Percentiles rank a stretch among this genome's conserved stretches.
Evolutionary conservation across 2,797 vertebrate species (phyloP).

Genomic region (Myotis pilosus): DNA sequence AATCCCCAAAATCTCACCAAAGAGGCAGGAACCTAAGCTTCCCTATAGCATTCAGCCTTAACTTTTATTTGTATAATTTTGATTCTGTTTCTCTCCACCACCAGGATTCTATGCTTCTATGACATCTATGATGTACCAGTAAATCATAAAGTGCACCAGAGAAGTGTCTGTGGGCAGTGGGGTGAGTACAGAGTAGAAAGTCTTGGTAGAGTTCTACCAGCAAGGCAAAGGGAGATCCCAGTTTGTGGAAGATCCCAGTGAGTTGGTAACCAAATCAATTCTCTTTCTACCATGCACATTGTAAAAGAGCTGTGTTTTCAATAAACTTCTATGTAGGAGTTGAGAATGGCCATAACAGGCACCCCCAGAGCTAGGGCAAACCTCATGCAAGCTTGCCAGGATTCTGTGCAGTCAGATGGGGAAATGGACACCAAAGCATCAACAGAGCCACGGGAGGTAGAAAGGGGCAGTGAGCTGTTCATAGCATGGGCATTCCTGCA

Average conservation of each 20-base stretch:
- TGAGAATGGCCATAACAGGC: background rate
- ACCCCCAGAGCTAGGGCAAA: background rate
- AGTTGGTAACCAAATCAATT: background rate
- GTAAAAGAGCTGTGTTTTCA: background rate
- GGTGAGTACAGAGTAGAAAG: background rate
- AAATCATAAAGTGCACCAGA: background rate
- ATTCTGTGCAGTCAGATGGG: background rate
- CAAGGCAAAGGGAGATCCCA: background rate
- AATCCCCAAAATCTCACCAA: background rate
- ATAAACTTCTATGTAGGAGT: background rate
- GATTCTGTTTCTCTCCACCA: background rate
- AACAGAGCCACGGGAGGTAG: background rate
- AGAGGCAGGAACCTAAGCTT: background rate
- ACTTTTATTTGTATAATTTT: background rate
- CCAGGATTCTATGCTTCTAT: background rate
- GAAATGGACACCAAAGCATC: background rate
- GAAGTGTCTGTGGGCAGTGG: background rate
- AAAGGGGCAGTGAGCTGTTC: background rate
- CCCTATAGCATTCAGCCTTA: accelerated
- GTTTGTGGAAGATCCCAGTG: background rate
- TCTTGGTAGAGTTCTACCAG: background rate
- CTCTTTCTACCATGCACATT: background rate
- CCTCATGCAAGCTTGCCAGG: background rate
- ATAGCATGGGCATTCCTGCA: background rate
- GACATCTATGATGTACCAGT: background rate